phyloP scores from a whole-genome alignment of 2,888 invertebrate genomes.

The Arrhopalites spinosus region DNA sequence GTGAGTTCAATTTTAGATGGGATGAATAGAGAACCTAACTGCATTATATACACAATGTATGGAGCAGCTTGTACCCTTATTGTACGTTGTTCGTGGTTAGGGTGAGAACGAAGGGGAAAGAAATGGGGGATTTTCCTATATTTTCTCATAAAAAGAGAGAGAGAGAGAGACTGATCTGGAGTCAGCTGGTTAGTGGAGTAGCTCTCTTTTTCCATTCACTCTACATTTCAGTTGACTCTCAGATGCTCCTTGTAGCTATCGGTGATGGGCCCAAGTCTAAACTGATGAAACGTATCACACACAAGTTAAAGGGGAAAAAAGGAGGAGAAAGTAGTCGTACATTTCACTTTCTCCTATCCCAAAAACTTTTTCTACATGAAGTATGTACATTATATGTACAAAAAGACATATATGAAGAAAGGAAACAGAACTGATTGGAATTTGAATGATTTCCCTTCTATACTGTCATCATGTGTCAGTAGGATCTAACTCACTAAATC shows the following conservation, averaged over 20 bases:
- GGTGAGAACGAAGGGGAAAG: neutral
- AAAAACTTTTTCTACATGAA: neutral
- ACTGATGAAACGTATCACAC: too few relatives aligned
- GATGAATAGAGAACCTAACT: neutral
- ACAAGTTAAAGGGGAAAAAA: too few relatives aligned
- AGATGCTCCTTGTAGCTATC: too few relatives aligned
- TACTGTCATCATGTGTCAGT: neutral
- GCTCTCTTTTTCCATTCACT: too few relatives aligned
- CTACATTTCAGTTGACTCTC: too few relatives aligned
- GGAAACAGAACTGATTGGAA: slow-evolving; percentile 25
- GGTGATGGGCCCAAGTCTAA: too few relatives aligned
- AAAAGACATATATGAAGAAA: neutral
- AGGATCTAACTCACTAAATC: slow-evolving; percentile 16
- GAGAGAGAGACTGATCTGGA: too few relatives aligned
- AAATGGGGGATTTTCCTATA: neutral
- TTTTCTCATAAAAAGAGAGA: too few relatives aligned
- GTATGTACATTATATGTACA: neutral
- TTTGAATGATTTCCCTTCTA: slow-evolving; percentile 5
- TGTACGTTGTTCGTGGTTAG: too few relatives aligned
- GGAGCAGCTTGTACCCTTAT: neutral
- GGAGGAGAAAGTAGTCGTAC: neutral
- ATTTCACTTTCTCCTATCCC: neutral
- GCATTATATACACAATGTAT: neutral
- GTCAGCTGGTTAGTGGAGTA: too few relatives aligned
- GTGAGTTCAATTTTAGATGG: neutral